These are phyloP conservation scores for Alcedo quadribrachys DNA, from an alignment of 2,797 vertebrate genomes.

Conservation along the genomic window DNA sequence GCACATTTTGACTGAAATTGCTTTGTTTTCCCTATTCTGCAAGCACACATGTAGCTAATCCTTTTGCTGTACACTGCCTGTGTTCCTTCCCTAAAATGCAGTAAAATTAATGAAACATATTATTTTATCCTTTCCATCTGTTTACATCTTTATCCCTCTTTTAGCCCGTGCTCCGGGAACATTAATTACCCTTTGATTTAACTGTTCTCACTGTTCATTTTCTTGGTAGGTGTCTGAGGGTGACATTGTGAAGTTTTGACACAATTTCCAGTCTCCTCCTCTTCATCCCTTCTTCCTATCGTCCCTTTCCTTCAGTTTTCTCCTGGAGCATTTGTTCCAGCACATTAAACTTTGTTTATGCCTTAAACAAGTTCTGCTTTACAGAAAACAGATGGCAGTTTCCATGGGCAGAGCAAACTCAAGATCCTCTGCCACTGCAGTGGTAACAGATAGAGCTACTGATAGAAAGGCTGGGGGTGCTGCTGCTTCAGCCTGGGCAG, in stretches of 20 bases:
- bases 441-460: not conserved
- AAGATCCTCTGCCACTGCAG: not conserved
- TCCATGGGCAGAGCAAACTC: not conserved
- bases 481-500: not conserved
- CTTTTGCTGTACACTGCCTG: conserved; percentile 28
- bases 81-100: conserved; percentile 44
- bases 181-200: conserved; percentile 31
- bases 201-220: not conserved
- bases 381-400: not conserved
- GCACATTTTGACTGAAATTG: conserved; percentile 74
- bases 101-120: conserved; percentile 42
- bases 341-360: not conserved
- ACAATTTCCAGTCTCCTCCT: not conserved
- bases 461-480: not conserved
- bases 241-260: not conserved
- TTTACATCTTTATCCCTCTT: conserved; percentile 2
- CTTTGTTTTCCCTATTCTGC: conserved; percentile 74
- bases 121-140: conserved; percentile 52
- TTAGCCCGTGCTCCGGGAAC: conserved; percentile 37
- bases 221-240: not conserved
- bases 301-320: not conserved
- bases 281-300: not conserved
- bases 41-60: conserved; percentile 50
- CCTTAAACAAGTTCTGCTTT: not conserved
- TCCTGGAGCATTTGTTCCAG: not conserved